Conservation (phyloP, 2,888 invertebrate genomes). For the Sycophila texana region DNA sequence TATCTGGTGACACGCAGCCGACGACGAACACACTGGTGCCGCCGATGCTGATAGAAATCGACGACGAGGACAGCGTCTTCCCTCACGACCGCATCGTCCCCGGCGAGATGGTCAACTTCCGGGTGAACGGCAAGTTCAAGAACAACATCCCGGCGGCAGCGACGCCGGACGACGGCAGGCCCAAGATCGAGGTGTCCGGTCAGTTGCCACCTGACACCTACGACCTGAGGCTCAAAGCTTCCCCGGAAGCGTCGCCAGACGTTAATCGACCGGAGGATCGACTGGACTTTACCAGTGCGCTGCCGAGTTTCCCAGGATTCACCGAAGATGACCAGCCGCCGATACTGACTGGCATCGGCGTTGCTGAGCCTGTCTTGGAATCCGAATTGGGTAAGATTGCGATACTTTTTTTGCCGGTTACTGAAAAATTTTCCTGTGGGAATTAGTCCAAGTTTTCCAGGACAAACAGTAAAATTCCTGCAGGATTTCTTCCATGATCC, state of each 20-base stretch:
- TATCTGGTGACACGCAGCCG: neutral
- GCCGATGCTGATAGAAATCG: conserved; percentile 37
- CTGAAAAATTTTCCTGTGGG: no score
- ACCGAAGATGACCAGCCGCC: conserved; percentile 46
- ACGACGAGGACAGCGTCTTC: conserved; percentile 65
- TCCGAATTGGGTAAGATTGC: conserved; percentile 59
- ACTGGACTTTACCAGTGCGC: neutral
- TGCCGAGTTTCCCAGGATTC: conserved; percentile 46
- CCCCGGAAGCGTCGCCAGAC: conserved; percentile 32
- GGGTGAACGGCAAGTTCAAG: conserved; percentile 70
- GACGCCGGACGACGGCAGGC: conserved; percentile 44
- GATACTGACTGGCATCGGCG: conserved; percentile 68
- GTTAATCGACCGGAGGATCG: conserved; percentile 25
- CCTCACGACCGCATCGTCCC: conserved; percentile 70
- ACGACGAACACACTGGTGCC: conserved; percentile 33
- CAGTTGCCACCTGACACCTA: conserved; percentile 69
- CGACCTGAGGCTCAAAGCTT: conserved; percentile 66
- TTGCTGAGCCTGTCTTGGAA: conserved; percentile 73
- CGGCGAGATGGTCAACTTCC: conserved; percentile 67
- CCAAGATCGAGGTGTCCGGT: conserved; percentile 69
- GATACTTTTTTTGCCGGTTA: neutral
- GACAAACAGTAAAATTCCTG: no score
- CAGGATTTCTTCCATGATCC: no score
- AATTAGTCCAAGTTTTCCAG: no score
- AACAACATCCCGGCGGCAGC: conserved; percentile 62